Conservation (phyloP, 2,113 vertebrate genomes). For the Zosterops pallidus region DNA sequence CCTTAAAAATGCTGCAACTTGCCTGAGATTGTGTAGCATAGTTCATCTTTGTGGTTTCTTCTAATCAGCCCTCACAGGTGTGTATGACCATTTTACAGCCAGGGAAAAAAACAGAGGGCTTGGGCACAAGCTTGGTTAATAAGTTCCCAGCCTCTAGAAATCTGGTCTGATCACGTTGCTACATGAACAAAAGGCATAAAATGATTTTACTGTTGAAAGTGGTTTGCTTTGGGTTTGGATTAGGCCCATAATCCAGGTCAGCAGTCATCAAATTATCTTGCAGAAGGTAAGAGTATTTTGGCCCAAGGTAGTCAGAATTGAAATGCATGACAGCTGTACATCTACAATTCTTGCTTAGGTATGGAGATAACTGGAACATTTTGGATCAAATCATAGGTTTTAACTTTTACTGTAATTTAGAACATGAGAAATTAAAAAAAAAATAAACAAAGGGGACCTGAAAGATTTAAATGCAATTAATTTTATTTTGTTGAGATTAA, state of each 20-base stretch:
- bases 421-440: background rate
- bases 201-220: background rate
- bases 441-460: background rate
- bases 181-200: slow-evolving; percentile 1
- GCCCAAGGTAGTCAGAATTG: background rate
- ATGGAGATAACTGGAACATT: background rate
- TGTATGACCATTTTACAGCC: background rate
- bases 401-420: background rate
- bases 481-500: slow-evolving; percentile 10
- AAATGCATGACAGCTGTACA: background rate
- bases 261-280: slow-evolving; percentile 1
- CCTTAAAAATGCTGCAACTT: slow-evolving; percentile 33
- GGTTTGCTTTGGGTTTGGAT: slow-evolving; percentile 32
- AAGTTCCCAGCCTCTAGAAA: slow-evolving; percentile 7
- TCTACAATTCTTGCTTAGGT: background rate
- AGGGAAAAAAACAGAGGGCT: background rate
- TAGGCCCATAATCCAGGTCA: slow-evolving; percentile 36
- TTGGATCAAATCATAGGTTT: background rate
- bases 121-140: slow-evolving; percentile 3
- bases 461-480: background rate
- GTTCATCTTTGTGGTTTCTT: slow-evolving; percentile 22
- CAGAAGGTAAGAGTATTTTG: slow-evolving; percentile 1
- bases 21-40: background rate
- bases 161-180: slow-evolving; percentile 11
- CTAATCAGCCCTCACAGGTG: background rate